A percentile compares a stretch with the other conserved stretches of the same genome.
phyloP scores from a whole-genome alignment of 2,888 invertebrate genomes.

The Habrosyne pyritoides region DNA sequence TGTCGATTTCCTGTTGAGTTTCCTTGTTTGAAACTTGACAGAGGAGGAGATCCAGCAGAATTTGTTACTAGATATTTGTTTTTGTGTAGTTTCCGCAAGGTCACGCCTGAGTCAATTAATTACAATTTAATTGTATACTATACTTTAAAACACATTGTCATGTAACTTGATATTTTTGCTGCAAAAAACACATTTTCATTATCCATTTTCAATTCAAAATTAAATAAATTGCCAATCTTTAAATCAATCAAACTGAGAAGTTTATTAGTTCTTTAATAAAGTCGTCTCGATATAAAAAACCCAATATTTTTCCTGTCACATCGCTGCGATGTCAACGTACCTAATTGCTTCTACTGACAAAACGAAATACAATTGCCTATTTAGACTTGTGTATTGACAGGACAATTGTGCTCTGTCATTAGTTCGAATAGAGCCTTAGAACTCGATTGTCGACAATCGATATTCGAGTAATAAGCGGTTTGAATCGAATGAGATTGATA shows the following conservation, averaged over 20 bases:
- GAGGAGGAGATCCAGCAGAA: too few species aligned
- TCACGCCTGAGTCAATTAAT: too few species aligned
- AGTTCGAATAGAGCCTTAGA: slow-evolving; percentile 9
- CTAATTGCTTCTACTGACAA: slow-evolving; percentile 5
- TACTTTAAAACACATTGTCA: too few species aligned
- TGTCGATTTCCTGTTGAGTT: too few species aligned
- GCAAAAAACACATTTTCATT: too few species aligned
- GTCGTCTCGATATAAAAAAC: background rate
- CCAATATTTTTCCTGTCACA: background rate
- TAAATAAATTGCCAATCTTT: background rate
- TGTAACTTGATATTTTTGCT: too few species aligned
- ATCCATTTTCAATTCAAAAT: background rate
- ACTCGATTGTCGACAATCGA: slow-evolving; percentile 8
- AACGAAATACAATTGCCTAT: slow-evolving; percentile 4
- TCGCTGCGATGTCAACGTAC: background rate
- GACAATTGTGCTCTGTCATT: slow-evolving; percentile 33
- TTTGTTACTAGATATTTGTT: too few species aligned
- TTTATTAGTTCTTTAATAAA: background rate
- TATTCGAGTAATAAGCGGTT: slow-evolving; percentile 4
- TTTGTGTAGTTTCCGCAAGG: too few species aligned
- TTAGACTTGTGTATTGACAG: slow-evolving; percentile 27
- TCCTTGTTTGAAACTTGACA: too few species aligned
- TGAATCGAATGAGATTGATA: slow-evolving; percentile 1
- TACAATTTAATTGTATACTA: too few species aligned
- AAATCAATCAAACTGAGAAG: background rate